Evolutionary conservation across 2,888 invertebrate genomes (phyloP).

Genomic region (Idaea biselata): DNA sequence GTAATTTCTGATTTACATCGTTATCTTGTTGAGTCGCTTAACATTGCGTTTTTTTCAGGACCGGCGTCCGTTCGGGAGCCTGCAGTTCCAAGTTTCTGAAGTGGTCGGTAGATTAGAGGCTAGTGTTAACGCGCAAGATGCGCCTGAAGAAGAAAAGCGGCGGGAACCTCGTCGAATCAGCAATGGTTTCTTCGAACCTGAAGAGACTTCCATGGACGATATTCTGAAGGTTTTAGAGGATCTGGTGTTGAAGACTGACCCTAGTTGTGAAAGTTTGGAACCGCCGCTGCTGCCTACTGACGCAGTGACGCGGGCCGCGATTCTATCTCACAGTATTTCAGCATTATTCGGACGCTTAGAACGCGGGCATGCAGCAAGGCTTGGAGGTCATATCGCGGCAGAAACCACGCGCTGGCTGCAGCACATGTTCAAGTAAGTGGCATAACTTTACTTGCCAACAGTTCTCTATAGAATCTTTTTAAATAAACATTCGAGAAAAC

Average conservation of each 20-base stretch:
- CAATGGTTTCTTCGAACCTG: slow-evolving; percentile 75
- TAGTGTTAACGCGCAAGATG: slow-evolving; percentile 75
- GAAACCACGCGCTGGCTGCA: slow-evolving; percentile 94
- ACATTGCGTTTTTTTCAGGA: slow-evolving; percentile 64
- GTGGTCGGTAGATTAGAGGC: slow-evolving; percentile 86
- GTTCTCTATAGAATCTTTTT: background rate
- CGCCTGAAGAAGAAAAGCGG: slow-evolving; percentile 62
- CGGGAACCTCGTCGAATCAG: slow-evolving; percentile 72
- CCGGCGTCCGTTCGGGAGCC: slow-evolving; percentile 82
- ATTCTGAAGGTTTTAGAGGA: slow-evolving; percentile 82
- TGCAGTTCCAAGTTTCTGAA: slow-evolving; percentile 87
- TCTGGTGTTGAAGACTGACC: slow-evolving; percentile 81
- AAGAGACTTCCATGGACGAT: slow-evolving; percentile 81
- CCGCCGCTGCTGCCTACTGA: slow-evolving; percentile 83
- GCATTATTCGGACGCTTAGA: slow-evolving; percentile 93
- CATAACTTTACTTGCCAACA: background rate
- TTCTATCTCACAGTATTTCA: slow-evolving; percentile 92
- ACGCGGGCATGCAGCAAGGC: slow-evolving; percentile 87
- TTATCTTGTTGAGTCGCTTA: slow-evolving; percentile 20
- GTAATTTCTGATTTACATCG: slow-evolving; percentile 10
- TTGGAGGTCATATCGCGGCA: slow-evolving; percentile 89
- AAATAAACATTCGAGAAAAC: background rate
- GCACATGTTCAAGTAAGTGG: slow-evolving; percentile 87
- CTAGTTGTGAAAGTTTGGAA: slow-evolving; percentile 82
- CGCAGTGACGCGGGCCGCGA: slow-evolving; percentile 80